These are phyloP conservation scores for Alloplasta piceator DNA, from an alignment of 2,888 invertebrate species.

Conservation along the genomic window DNA sequence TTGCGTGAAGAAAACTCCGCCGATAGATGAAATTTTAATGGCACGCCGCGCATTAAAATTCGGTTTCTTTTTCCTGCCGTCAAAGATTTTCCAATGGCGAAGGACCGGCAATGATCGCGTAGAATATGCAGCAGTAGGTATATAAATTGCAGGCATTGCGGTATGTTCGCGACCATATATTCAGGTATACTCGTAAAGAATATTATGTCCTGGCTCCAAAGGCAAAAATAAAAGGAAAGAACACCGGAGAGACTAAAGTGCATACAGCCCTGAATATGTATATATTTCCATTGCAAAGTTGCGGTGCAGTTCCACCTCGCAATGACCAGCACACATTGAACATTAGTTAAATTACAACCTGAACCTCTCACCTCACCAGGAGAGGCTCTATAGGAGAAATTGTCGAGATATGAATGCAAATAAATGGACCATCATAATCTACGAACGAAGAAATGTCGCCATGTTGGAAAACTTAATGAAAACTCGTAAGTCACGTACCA, in stretches of 20 bases:
- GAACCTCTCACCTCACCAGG: slow-evolving; percentile 63
- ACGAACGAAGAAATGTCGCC: no score
- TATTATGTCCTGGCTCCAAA: slow-evolving; percentile 59
- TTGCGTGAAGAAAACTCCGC: no score
- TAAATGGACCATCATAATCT: no score
- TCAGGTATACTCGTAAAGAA: slow-evolving; percentile 70
- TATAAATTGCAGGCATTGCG: slow-evolving; percentile 49
- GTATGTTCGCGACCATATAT: slow-evolving; percentile 74
- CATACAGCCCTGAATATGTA: slow-evolving; percentile 41
- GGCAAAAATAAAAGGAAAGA: slow-evolving; percentile 31
- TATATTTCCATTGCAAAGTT: background rate
- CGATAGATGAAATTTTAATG: no score
- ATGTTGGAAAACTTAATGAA: no score
- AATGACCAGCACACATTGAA: slow-evolving; percentile 35
- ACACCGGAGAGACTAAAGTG: slow-evolving; percentile 65
- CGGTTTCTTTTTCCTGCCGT: no score
- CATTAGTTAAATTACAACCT: slow-evolving; percentile 66
- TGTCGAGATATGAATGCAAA: no score
- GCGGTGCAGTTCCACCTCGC: slow-evolving; percentile 33
- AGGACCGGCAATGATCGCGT: background rate
- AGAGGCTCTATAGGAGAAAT: background rate
- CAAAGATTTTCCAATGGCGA: slow-evolving; percentile 24
- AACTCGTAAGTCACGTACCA: no score
- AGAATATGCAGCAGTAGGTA: slow-evolving; percentile 14
- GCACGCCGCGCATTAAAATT: no score